phyloP scores from a whole-genome alignment of 2,113 vertebrate genomes.

The Notarius quadriscutis region DNA sequence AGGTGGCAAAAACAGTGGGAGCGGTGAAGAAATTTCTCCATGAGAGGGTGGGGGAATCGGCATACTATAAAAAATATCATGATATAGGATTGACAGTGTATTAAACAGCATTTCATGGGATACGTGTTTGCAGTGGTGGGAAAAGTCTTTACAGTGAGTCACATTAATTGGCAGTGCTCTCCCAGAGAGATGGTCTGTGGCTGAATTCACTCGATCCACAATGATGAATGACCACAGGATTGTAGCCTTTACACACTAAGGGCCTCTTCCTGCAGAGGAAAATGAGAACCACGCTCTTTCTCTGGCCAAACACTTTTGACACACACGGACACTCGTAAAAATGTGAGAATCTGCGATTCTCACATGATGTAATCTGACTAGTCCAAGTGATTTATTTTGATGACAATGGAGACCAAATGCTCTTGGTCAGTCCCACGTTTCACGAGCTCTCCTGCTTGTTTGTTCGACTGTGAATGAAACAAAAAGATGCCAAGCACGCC shows the following conservation, averaged over 20 bases:
- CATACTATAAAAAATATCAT: background rate
- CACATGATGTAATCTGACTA: background rate
- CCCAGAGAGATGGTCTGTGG: background rate
- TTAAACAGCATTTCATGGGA: background rate
- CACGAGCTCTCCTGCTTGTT: slow-evolving; percentile 10
- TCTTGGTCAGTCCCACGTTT: background rate
- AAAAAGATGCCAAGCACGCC: slow-evolving; percentile 20
- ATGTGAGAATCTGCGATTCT: background rate
- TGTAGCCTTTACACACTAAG: background rate
- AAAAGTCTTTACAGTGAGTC: background rate
- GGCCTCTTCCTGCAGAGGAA: background rate
- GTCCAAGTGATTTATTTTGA: background rate
- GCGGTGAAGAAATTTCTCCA: background rate
- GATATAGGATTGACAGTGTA: background rate
- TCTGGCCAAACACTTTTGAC: background rate
- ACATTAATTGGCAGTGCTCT: background rate
- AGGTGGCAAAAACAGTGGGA: background rate
- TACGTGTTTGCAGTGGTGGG: background rate
- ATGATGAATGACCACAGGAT: background rate
- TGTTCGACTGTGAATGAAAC: slow-evolving; percentile 29
- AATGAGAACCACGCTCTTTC: slow-evolving; percentile 7
- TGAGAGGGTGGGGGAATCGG: background rate
- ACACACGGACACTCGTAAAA: slow-evolving; percentile 6
- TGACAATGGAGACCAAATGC: background rate
- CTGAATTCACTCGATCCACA: background rate